phyloP scores from a whole-genome alignment of 2,888 invertebrate genomes.

The Elegia similella region DNA sequence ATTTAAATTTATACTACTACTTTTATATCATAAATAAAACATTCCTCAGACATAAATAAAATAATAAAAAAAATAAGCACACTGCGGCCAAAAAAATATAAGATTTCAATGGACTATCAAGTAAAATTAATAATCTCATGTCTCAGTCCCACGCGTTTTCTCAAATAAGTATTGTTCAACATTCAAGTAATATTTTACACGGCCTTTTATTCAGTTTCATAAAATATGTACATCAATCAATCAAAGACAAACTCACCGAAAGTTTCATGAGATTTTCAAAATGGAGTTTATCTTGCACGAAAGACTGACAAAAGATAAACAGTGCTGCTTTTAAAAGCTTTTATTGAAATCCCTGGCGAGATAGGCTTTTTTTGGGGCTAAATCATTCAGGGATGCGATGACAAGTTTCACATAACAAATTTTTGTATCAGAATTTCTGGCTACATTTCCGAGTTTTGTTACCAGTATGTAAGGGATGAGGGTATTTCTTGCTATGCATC shows the following conservation, averaged over 20 bases:
- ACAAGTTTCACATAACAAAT: neutral
- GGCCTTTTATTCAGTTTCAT: slow-evolving; percentile 9
- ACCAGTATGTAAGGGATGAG: neutral
- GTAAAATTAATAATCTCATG: neutral
- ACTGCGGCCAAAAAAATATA: too few relatives aligned
- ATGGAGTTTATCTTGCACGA: slow-evolving; percentile 48
- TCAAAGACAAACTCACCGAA: slow-evolving; percentile 42
- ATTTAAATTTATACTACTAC: too few relatives aligned
- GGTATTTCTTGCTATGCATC: too few relatives aligned
- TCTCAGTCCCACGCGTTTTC: neutral
- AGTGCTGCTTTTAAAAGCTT: slow-evolving; percentile 43
- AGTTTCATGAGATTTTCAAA: slow-evolving; percentile 48
- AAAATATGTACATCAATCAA: slow-evolving; percentile 36
- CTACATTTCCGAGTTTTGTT: neutral
- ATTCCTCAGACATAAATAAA: too few relatives aligned
- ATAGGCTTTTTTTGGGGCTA: slow-evolving; percentile 11
- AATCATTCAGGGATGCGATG: slow-evolving; percentile 8
- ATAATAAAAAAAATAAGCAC: too few relatives aligned
- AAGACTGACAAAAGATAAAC: slow-evolving; percentile 55
- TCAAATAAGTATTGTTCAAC: neutral
- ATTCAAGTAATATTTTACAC: slow-evolving; percentile 5
- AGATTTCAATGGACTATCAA: neutral
- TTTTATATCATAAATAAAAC: too few relatives aligned
- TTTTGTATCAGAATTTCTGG: slow-evolving; percentile 4
- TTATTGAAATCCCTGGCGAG: slow-evolving; percentile 32